Evolutionary conservation across 2,888 invertebrate genomes (phyloP).

Genomic region (Netelia fuscicornis): DNA sequence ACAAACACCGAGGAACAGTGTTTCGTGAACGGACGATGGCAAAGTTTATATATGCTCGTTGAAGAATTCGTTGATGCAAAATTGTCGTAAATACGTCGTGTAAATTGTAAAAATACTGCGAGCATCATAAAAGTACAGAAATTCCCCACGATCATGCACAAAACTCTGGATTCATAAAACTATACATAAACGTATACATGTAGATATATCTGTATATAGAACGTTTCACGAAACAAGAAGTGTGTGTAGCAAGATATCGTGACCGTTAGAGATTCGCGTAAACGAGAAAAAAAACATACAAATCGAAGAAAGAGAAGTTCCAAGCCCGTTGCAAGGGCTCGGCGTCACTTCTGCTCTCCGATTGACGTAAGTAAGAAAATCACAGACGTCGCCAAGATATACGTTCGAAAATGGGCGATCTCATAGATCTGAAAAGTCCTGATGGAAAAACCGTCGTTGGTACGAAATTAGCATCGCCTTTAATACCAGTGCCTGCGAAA

Average conservation of each 20-base stretch:
- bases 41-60: too few species aligned
- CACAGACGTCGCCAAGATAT: neutral
- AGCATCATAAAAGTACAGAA: neutral
- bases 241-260: neutral
- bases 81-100: too few species aligned
- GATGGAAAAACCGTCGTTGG: conserved; percentile 67
- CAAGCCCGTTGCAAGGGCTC: neutral
- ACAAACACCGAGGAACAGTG: neutral
- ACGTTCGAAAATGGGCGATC: conserved; percentile 76
- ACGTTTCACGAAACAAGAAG: conserved; percentile 1
- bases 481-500: conserved; percentile 76
- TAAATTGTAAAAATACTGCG: neutral
- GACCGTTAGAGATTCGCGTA: conserved; percentile 16
- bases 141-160: neutral
- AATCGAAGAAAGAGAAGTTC: neutral
- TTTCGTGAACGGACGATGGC: neutral
- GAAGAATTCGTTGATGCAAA: too few species aligned
- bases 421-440: conserved; percentile 80
- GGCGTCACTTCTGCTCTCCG: neutral
- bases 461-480: conserved; percentile 77
- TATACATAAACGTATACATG: conserved; percentile 1
- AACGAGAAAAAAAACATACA: conserved; percentile 7
- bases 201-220: neutral
- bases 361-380: neutral
- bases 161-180: conserved; percentile 30